These are phyloP conservation scores for Perizoma affinitatum DNA, from an alignment of 2,888 invertebrate genomes.

Conservation along the genomic window DNA sequence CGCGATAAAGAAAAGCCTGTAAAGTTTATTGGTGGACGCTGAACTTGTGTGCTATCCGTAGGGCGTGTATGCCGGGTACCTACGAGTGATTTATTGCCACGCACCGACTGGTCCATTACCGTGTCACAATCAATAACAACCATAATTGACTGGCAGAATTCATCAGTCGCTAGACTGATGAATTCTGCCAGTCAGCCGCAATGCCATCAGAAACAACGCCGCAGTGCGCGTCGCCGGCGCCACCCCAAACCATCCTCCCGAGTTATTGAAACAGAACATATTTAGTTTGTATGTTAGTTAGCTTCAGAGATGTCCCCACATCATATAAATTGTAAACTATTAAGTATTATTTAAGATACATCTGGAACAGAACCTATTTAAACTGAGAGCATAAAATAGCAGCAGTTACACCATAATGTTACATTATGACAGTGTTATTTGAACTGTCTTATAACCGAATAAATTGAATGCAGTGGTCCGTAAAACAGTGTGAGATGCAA, in stretches of 20 bases:
- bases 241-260: constrained; percentile 15
- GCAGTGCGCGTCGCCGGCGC: constrained; percentile 8
- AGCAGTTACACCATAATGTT: constrained; percentile 27
- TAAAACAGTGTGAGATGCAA: constrained; percentile 26
- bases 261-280: constrained; percentile 17
- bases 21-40: constrained; percentile 30
- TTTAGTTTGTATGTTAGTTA: too few relatives aligned
- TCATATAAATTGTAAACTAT: constrained; percentile 44
- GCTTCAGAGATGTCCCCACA: constrained; percentile 34
- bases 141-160: constrained; percentile 34
- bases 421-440: constrained; percentile 32
- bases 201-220: constrained; percentile 27
- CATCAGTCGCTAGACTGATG: constrained; percentile 59
- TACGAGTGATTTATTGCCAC: constrained; percentile 64
- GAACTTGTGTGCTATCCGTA: constrained; percentile 27
- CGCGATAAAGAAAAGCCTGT: constrained; percentile 31
- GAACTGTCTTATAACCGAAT: constrained; percentile 24
- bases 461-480: constrained; percentile 29
- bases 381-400: constrained; percentile 25
- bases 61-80: constrained; percentile 22
- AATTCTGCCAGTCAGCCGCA: constrained; percentile 49
- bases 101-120: constrained; percentile 65
- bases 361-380: constrained; percentile 25
- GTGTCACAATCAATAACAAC: constrained; percentile 75
- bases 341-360: constrained; percentile 40